Base-by-base conservation (phyloP, 1,140 invertebrate species). In the Asbolus verrucosus region DNA sequence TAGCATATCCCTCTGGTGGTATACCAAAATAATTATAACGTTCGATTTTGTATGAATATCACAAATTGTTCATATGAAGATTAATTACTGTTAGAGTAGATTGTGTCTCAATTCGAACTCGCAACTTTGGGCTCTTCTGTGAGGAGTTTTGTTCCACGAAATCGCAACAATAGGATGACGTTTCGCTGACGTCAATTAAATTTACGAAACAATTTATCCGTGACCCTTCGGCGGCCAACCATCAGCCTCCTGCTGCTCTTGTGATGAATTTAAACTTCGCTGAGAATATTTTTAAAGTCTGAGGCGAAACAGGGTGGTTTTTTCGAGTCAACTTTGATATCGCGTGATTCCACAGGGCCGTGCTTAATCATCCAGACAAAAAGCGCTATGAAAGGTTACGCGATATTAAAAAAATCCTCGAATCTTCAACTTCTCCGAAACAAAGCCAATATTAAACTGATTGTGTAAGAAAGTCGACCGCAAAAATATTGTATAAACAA, bases 31-130 rank as follows among this genome's bases (percentile, higher is more conserved):
- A 54, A 54, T 54, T 54, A 54, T 54, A 54, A 54, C 21, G 46
- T 54, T 54, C 46, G 46, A 54, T 54, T 54, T 54, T 54, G 46
- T 54, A 54, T 54, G 46, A 54, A 54, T 54, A 19, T 54, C 46
- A 54, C 46, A 54, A 54, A 54, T 54, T 54, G 46, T 54, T 54
- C 46, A 54, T 54, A 54, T 54, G 46, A 54, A 54, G 46, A 54
- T 54, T 54, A 54, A 54, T 54, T 54, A 54, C 46, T 54, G 21
- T 54, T 54, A 5, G 46, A 54, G 46, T 54, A 31, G 27, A 54
- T 54, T 54, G 46, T 54, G 46, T 54, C 46, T 54, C 46, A 30
- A 54, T 54, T 11, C 18, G 43, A 50, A 9, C 5, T 19, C 43
- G 43, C 21, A 54, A 54, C 46, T 46, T 54, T 54, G 46, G 18